Percentiles rank a stretch among this genome's conserved stretches.
phyloP scores from a whole-genome alignment of 2,797 vertebrate species.

The Rallus crepitans region DNA sequence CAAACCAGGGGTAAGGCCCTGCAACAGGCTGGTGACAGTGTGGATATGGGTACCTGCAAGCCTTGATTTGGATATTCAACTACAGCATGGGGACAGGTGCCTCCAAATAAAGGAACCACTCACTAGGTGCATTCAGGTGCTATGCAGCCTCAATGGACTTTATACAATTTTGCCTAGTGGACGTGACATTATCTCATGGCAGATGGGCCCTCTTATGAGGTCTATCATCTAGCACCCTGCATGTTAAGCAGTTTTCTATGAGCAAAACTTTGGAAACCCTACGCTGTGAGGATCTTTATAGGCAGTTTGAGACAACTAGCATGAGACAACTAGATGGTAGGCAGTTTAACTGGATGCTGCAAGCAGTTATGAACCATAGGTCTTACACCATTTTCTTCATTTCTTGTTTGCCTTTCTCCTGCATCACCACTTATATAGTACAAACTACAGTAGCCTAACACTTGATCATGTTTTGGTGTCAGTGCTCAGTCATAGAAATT shows the following conservation, averaged over 20 bases:
- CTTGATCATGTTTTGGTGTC: background rate
- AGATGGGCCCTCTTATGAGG: background rate
- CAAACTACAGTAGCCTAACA: background rate
- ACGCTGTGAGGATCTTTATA: background rate
- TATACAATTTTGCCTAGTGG: background rate
- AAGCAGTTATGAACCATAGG: background rate
- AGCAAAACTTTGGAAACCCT: background rate
- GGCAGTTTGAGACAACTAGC: too few species aligned
- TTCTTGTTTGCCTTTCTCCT: background rate
- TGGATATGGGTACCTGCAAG: background rate
- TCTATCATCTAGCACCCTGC: background rate
- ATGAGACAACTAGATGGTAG: background rate
- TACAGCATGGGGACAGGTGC: background rate
- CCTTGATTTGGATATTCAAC: background rate
- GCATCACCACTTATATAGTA: background rate
- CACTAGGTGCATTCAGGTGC: background rate
- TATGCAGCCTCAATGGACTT: background rate
- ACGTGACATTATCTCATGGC: accelerated
- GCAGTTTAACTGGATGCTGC: background rate
- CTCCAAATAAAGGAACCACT: background rate
- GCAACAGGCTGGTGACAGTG: background rate
- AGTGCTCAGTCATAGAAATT: background rate
- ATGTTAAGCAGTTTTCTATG: background rate
- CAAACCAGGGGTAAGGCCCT: background rate
- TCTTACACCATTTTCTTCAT: background rate